Conservation (phyloP, 2,888 invertebrate genomes). For the Drosophila pseudotalamancana region DNA sequence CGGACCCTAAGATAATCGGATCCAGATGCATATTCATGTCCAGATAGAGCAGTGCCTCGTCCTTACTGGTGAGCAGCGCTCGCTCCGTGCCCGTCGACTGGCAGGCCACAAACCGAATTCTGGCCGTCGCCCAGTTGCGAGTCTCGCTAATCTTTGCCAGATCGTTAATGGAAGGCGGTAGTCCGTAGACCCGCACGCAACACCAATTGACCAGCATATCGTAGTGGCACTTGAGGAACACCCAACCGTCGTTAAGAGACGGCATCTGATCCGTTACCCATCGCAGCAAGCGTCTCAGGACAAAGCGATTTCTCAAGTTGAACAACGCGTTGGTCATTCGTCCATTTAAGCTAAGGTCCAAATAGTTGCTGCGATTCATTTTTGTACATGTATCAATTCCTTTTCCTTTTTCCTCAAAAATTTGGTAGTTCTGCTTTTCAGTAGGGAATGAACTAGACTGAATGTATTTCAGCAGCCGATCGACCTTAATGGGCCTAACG, state of each 20-base stretch:
- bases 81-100: conserved; percentile 4
- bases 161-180: neutral
- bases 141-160: neutral
- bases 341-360: no score
- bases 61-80: conserved; percentile 14
- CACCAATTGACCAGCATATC: neutral
- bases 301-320: no score
- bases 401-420: no score
- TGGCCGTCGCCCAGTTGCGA: neutral
- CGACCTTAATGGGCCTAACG: neutral
- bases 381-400: no score
- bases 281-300: no score
- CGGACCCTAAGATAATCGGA: neutral
- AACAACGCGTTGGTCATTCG: no score
- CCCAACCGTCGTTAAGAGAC: fast-evolving
- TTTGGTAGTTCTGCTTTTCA: neutral
- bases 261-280: neutral
- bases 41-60: conserved; percentile 10
- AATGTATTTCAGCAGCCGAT: neutral
- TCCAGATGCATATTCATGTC: neutral
- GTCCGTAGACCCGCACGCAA: no score
- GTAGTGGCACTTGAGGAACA: no score
- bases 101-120: conserved; percentile 6
- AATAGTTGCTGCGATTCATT: neutral
- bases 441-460: neutral